A percentile compares a stretch with the other conserved stretches of the same genome.
phyloP scores from a whole-genome alignment of 2,888 invertebrate genomes.

The Eilema caniola region DNA sequence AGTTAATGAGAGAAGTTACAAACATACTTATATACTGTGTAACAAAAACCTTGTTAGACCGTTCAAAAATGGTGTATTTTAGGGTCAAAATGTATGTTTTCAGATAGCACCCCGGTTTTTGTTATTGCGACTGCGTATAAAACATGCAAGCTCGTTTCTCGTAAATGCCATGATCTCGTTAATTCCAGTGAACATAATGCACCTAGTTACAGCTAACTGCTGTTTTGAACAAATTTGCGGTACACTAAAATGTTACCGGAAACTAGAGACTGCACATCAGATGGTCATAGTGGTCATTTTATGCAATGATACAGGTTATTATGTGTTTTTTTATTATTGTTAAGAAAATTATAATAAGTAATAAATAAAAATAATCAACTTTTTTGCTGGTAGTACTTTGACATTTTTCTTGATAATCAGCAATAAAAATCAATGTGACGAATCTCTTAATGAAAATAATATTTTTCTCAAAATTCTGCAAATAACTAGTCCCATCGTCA shows the following conservation, averaged over 20 bases:
- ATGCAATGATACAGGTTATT: background rate
- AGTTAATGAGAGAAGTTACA: too few species aligned
- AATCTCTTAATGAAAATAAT: too few species aligned
- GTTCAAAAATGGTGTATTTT: too few species aligned
- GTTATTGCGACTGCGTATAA: background rate
- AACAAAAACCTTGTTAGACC: too few species aligned
- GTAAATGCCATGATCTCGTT: background rate
- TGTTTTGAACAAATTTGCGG: slow-evolving; percentile 1
- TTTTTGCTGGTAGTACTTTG: too few species aligned
- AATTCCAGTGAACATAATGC: slow-evolving; percentile 1
- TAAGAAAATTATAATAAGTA: background rate
- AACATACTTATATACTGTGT: too few species aligned
- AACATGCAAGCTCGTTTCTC: slow-evolving; percentile 4
- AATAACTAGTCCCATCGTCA: too few species aligned
- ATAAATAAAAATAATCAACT: too few species aligned
- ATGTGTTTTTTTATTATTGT: background rate
- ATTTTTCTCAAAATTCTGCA: too few species aligned
- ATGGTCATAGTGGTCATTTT: background rate
- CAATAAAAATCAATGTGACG: too few species aligned
- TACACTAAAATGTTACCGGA: background rate
- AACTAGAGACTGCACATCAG: background rate
- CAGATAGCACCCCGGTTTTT: background rate
- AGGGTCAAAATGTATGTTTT: too few species aligned
- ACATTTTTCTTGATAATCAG: too few species aligned
- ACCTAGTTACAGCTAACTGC: background rate